Base-by-base conservation (phyloP, 1,140 invertebrate genomes). In the Bombus impatiens region DNA sequence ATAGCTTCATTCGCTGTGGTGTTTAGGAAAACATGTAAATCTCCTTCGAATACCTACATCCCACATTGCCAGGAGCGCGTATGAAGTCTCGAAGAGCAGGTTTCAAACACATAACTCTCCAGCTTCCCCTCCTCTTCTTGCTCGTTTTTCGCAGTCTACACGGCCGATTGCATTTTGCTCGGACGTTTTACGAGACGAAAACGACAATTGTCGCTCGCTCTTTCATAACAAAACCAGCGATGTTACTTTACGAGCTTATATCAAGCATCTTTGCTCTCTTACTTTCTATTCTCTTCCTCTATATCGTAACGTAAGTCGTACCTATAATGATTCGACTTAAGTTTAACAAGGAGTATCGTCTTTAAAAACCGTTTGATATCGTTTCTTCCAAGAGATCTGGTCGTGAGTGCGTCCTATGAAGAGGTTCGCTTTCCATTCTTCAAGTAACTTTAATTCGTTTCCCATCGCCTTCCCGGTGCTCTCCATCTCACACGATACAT, bases 81-180 rank as follows among this genome's bases (percentile, higher is more conserved):
- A 53, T 68, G 35, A 77, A 72, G 59, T 44, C 84, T 75, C 74
- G 59, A 70, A 72, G 81, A 86, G 81, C 85, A 65, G 77, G 85
- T 83, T 86, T 83, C 85, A 84, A 83, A 84, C 72, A 42, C 85
- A 78, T 65, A 86, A 83, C 85, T 86, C 75, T 44, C n/a, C 9
- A 15, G 47, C 47, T 12, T n/a, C 9, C 65, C 62, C 47, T 59
- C 53, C 44, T 37, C 65, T 62, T 18, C 57, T 59, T 28, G 9
- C 1, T 25, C 6, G 28, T 70, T 35, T 3, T 44, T 57, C 13
- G 1, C 32, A 40, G 35, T 47, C 59, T 53, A n/a, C 78, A 65
- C 77, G 78, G 78, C 74, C 71, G 80, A 83, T 86, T 62, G 62
- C 80, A 18, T 44, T 74, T 44, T n/a, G 35, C n/a, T n/a, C 12